phyloP scores from a whole-genome alignment of 2,888 invertebrate genomes.

The Andrena chrysosceles region DNA sequence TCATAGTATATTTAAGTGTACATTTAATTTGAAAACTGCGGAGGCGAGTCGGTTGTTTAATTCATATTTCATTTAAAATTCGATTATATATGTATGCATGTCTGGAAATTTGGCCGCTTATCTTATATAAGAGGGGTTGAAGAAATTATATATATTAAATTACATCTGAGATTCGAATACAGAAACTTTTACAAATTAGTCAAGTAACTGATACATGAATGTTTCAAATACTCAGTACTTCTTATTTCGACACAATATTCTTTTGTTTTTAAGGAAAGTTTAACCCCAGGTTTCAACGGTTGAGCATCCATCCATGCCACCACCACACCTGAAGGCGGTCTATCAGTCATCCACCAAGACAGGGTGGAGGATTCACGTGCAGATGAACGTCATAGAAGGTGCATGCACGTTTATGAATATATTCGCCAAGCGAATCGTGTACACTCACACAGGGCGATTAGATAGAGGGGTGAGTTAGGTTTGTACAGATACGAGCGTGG shows the following conservation, averaged over 20 bases:
- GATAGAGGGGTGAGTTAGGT: constrained; percentile 9
- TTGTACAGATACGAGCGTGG: background rate
- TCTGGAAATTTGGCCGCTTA: no score
- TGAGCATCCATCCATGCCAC: constrained; percentile 10
- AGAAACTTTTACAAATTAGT: no score
- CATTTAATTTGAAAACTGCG: no score
- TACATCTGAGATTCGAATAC: no score
- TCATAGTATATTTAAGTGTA: no score
- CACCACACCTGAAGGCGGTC: constrained; percentile 21
- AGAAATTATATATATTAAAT: no score
- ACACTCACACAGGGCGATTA: constrained; percentile 3
- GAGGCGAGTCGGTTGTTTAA: no score
- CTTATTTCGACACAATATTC: background rate
- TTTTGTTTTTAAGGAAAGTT: background rate
- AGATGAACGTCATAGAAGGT: constrained; percentile 31
- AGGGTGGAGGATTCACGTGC: constrained; percentile 26
- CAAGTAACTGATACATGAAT: background rate
- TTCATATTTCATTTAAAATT: no score
- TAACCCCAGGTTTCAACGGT: background rate
- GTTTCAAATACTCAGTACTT: background rate
- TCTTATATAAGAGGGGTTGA: no score
- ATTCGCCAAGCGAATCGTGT: constrained; percentile 23
- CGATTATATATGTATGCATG: no score
- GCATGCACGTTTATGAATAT: constrained; percentile 48
- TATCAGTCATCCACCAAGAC: constrained; percentile 47